Evolutionary conservation across 2,797 vertebrate genomes (phyloP), one percentile per base, ranked within the genome.

Genomic region (Tadarida brasiliensis): DNA sequence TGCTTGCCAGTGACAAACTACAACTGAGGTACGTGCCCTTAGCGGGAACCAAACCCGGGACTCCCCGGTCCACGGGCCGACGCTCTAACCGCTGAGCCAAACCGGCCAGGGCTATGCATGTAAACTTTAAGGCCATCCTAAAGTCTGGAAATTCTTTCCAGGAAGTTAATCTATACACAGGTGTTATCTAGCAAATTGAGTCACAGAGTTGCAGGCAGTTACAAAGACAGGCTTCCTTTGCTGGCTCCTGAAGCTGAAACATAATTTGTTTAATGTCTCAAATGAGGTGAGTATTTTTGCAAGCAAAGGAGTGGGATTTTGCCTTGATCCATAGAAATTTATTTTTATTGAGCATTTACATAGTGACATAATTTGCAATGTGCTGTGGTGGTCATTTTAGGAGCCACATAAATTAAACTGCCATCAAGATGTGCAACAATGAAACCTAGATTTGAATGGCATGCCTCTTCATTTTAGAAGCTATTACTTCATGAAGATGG

Each of bases 331-430:
- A 82, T 39, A 73, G 26, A 87, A 87, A 80, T 61, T 54, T 65
- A 44, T 94, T 94, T 91, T 89, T 77, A 93, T 65, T 73, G 56
- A 89, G 24, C 44, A 90, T 84, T 95, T 96, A 54, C 26, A 71
- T 57, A 39, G 39, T 85, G 20, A 68, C 65, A 73, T 56, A 87
- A 91, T 90, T 65, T 95, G 35, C 83, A 91, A 7, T 82, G 49
- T 76, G 70, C 74, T 87, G 63, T 87, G 85, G 54, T 35, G 33
- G 14, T 20, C 26, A 84, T 35, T 77, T 74, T 77, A 61, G 44
- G 68, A 30, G 33, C 26, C 26, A 24, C 54, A 59, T 76, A 92
- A 95, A 96, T 94, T 83, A 49, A 94, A 86, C 1, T 35, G 39
- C 47, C 61, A 70, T 67, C n/a, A 92, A 73, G 35, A 51, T 67